Evolutionary conservation across 2,797 vertebrate genomes (phyloP).

Genomic region (Gephyroberyx darwinii): DNA sequence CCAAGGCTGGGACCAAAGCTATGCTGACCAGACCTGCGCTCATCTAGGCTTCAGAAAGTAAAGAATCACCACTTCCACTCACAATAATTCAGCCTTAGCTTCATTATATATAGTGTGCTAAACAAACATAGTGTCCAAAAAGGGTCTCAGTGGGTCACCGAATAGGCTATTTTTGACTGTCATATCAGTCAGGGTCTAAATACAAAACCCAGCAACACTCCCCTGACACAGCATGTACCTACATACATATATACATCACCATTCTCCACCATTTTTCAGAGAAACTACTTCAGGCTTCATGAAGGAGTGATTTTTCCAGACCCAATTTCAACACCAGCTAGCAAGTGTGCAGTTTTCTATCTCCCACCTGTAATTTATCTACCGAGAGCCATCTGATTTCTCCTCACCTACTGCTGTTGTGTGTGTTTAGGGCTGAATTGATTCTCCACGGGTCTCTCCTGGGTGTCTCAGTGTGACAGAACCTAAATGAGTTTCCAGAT

Average conservation of each 20-base stretch:
- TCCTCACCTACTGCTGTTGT: slow-evolving; percentile 38
- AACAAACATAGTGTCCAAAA: neutral
- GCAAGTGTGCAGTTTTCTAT: slow-evolving; percentile 8
- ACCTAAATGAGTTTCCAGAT: slow-evolving; percentile 45
- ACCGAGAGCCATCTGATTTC: slow-evolving; percentile 44
- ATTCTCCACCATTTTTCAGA: slow-evolving; percentile 16
- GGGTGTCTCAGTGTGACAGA: slow-evolving; percentile 46
- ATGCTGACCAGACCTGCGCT: slow-evolving; percentile 83
- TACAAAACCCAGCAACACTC: neutral
- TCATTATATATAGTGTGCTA: neutral
- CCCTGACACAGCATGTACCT: neutral
- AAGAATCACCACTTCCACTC: slow-evolving; percentile 3
- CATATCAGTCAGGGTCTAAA: neutral
- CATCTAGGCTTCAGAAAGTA: slow-evolving; percentile 89
- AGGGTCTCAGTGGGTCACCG: neutral
- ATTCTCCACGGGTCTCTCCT: slow-evolving; percentile 32
- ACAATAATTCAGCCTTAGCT: neutral
- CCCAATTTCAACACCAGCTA: slow-evolving; percentile 28
- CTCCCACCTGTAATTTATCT: slow-evolving; percentile 46
- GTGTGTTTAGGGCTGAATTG: slow-evolving; percentile 42
- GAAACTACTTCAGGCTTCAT: neutral
- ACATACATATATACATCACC: slow-evolving; percentile 1
- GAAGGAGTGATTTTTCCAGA: slow-evolving; percentile 12
- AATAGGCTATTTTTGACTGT: neutral
- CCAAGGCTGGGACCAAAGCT: slow-evolving; percentile 72